phyloP scores from a whole-genome alignment of 2,888 invertebrate species.

The Phortica okadai region DNA sequence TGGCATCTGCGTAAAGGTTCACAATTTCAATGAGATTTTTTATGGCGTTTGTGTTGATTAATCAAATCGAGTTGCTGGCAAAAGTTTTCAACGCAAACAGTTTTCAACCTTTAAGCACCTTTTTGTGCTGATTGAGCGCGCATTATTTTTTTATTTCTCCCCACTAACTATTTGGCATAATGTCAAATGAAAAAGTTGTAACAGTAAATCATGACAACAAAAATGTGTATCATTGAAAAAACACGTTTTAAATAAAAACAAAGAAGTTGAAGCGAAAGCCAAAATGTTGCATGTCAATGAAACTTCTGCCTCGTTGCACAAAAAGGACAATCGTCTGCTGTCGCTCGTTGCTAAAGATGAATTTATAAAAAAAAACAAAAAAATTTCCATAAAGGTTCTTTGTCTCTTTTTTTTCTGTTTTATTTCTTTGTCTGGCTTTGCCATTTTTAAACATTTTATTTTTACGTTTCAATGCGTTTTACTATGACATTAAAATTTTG shows the following conservation, averaged over 20 bases:
- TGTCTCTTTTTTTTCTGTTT: constrained; percentile 3
- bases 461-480: constrained; percentile 61
- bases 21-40: constrained; percentile 16
- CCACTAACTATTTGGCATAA: neutral
- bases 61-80: constrained; percentile 16
- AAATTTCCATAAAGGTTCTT: constrained; percentile 5
- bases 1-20: constrained; percentile 15
- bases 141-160: neutral
- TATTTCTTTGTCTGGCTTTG: constrained; percentile 40
- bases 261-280: neutral
- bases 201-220: neutral
- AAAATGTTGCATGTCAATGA: constrained; percentile 30
- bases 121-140: neutral
- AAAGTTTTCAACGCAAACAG: constrained; percentile 5
- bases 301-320: constrained; percentile 30
- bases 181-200: neutral
- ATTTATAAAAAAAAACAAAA: constrained; percentile 9
- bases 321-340: constrained; percentile 24
- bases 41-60: neutral
- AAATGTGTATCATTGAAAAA: neutral
- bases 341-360: constrained; percentile 1
- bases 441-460: constrained; percentile 55
- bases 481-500: constrained; percentile 56
- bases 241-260: neutral
- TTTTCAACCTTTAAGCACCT: neutral